phyloP scores from a whole-genome alignment of 2,888 invertebrate species.

The Trissolcus brochymenae region DNA sequence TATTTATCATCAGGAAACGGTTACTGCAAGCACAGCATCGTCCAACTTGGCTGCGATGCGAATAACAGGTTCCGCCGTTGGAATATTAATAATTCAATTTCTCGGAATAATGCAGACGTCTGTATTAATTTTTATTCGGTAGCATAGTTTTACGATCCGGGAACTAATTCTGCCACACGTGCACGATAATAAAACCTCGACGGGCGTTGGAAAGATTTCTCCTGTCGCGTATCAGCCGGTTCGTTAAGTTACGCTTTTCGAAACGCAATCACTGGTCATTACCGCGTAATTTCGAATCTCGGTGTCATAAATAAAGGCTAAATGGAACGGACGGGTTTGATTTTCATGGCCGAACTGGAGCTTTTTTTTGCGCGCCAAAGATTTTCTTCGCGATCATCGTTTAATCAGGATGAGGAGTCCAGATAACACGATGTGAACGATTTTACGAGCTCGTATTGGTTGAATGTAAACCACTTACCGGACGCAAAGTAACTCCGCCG shows the following conservation, averaged over 20 bases:
- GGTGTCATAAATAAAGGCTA: slow-evolving; percentile 23
- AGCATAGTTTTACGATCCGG: slow-evolving; percentile 60
- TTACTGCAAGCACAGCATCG: not conserved
- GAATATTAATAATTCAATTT: slow-evolving; percentile 62
- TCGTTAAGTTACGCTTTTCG: slow-evolving; percentile 2
- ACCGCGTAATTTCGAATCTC: slow-evolving; percentile 21
- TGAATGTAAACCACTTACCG: slow-evolving; percentile 69
- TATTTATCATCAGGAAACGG: slow-evolving; percentile 11
- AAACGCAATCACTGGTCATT: slow-evolving; percentile 21
- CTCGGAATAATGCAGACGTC: slow-evolving; percentile 60
- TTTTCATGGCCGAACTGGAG: slow-evolving; percentile 24
- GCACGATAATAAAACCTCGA: slow-evolving; percentile 58
- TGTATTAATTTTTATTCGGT: slow-evolving; percentile 47
- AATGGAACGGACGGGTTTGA: slow-evolving; percentile 19
- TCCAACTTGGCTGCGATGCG: slow-evolving; percentile 1
- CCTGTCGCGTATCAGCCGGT: slow-evolving; percentile 2
- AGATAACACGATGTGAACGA: slow-evolving; percentile 63
- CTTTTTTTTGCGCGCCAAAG: slow-evolving; percentile 9
- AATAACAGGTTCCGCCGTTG: slow-evolving; percentile 32
- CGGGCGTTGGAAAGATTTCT: slow-evolving; percentile 51
- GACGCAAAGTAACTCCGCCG: slow-evolving; percentile 67
- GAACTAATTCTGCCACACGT: slow-evolving; percentile 60
- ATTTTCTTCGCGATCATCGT: slow-evolving; percentile 35
- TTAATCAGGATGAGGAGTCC: slow-evolving; percentile 60
- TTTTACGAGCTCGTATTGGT: slow-evolving; percentile 63